These are phyloP conservation scores for Cephalopterus ornatus DNA, from an alignment of 2,113 vertebrate species.

Conservation along the genomic window DNA sequence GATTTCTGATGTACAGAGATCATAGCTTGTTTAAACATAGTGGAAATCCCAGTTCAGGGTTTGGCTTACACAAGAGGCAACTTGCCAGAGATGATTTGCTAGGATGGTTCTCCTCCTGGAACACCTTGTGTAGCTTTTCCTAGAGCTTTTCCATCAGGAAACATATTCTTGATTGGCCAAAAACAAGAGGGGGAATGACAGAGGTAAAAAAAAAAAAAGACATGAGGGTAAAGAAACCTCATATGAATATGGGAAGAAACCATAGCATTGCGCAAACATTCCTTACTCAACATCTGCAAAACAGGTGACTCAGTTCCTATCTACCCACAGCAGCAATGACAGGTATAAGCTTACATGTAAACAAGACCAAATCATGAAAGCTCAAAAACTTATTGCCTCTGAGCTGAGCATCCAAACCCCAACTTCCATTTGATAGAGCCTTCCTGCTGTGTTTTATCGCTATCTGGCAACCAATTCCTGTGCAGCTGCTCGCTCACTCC, in stretches of 20 bases:
- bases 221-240: background rate
- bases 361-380: background rate
- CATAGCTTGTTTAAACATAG: background rate
- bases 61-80: background rate
- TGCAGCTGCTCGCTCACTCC: rapidly evolving
- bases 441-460: background rate
- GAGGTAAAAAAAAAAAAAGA: background rate
- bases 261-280: rapidly evolving
- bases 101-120: background rate
- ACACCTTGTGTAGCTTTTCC: background rate
- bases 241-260: rapidly evolving
- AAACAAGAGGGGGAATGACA: background rate
- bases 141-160: background rate
- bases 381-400: background rate
- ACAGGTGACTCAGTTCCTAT: rapidly evolving
- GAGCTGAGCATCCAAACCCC: background rate
- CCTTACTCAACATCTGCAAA: background rate
- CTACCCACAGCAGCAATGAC: background rate
- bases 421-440: background rate
- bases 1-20: background rate
- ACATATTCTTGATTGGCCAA: background rate
- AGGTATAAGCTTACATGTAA: background rate
- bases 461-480: background rate
- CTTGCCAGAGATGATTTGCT: background rate
- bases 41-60: background rate